A percentile compares a stretch with the other conserved stretches of the same genome.
Evolutionary conservation across 1,140 invertebrate genomes (phyloP).

Genomic region (Penaeus vannamei): DNA sequence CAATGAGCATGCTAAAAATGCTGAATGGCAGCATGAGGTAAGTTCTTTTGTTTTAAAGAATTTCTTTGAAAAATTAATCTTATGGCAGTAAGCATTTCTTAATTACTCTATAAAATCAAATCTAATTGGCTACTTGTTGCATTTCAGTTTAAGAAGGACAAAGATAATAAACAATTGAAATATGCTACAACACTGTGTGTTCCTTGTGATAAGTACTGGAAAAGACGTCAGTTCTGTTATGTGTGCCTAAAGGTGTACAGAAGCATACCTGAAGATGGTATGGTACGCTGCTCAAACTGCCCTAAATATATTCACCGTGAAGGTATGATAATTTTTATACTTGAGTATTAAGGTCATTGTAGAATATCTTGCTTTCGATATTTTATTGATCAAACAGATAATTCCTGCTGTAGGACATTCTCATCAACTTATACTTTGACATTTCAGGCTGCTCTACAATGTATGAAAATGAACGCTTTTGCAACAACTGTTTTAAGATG

Average conservation of each 20-base stretch:
- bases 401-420: no score
- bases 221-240: conserved; percentile 66
- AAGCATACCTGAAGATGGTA: conserved; percentile 66
- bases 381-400: neutral
- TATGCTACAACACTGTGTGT: conserved; percentile 75
- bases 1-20: conserved; percentile 70
- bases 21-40: conserved; percentile 75
- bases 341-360: neutral
- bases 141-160: conserved; percentile 74
- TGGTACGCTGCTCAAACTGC: conserved; percentile 67
- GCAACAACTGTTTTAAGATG: conserved; percentile 64
- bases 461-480: conserved; percentile 65
- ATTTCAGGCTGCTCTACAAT: conserved; percentile 61
- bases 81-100: neutral
- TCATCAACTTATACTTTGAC: neutral
- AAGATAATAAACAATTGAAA: conserved; percentile 74
- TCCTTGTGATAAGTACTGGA: conserved; percentile 74
- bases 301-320: conserved; percentile 67
- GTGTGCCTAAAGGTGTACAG: conserved; percentile 66
- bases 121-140: neutral
- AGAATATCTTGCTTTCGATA: neutral
- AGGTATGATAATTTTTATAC: conserved; percentile 14
- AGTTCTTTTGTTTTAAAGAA: conserved; percentile 25
- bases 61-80: neutral
- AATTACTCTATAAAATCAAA: neutral